Evolutionary conservation across 2,888 invertebrate species (phyloP), one percentile per base, ranked within the genome.

Genomic region (Chaetogeoica ovagalla): DNA sequence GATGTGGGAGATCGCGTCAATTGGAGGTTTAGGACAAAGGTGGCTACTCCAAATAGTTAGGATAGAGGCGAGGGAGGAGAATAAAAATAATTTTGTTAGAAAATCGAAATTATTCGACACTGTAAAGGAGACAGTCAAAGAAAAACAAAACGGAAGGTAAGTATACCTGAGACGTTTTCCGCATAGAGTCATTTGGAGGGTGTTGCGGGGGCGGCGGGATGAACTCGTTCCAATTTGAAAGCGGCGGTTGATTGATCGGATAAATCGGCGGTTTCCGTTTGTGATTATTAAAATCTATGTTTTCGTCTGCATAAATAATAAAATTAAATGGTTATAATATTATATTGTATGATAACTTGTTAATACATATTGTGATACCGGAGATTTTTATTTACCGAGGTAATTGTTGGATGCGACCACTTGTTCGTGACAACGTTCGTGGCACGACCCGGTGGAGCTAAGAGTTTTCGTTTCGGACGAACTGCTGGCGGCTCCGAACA

Each of bases 131-230:
- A 13, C 21, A 66, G 15, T 15, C 8, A 15, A 52, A 68, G n/a
- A 39, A 30, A 4, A 39, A 9, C 7, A 17, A 69, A 52, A 55
- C 62, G n/a, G 19, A 62, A 63, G 19, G 19, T n/a, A 21, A 39
- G n/a, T n/a, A 37, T 66, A 83, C 84, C 81, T 84, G 83, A 62
- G 83, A 83, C 19, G 83, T 75, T 57, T 82, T 82, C 1, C 84
- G 81, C 65, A 82, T 71, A 65, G 82, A 82, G 62, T 83, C 82
- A 4, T 84, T 83, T 0, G 84, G 84, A 1, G 84, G 84, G 57
- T 84, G 84, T 69, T 84, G 83, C 1, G 84, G 84, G 1, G 84
- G 84, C 19, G 84, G 84, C 2, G 84, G 84, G 11, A 84, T 82
- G 65, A 84, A 83, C 65, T 84, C 84, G 60, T 82, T 83, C 84